Evolutionary conservation across 2,113 vertebrate species (phyloP).

Genomic region (Struthidea cinerea): DNA sequence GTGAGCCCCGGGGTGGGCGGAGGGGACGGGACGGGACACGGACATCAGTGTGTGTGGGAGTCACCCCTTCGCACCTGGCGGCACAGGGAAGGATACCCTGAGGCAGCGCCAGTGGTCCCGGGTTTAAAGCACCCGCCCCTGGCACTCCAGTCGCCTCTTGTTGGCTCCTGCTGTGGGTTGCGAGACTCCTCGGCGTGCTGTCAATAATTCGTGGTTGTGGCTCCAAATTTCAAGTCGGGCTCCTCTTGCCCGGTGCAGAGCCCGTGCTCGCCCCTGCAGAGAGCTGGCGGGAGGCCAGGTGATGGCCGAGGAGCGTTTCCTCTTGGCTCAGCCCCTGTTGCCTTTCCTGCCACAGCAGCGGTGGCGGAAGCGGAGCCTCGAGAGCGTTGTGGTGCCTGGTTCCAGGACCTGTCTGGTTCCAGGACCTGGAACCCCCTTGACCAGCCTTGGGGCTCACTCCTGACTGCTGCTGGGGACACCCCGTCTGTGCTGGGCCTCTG

Average conservation of each 20-base stretch:
- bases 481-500: not conserved
- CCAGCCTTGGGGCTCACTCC: not conserved
- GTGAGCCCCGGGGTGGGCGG: constrained; percentile 56
- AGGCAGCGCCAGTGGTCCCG: not conserved
- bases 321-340: not conserved
- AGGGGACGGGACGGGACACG: not conserved
- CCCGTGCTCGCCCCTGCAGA: fast-evolving
- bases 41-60: not conserved
- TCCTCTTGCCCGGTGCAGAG: fast-evolving
- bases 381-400: not conserved
- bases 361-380: not conserved
- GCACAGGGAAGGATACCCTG: not conserved
- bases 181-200: fast-evolving
- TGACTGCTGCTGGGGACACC: not conserved
- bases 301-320: not conserved
- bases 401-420: fast-evolving
- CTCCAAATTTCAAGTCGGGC: not conserved
- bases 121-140: not conserved
- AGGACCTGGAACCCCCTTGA: not conserved
- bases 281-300: not conserved
- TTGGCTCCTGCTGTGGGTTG: not conserved
- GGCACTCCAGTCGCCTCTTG: fast-evolving
- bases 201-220: not conserved
- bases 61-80: too few species aligned
- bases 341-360: not conserved